Conservation (phyloP, 2,888 invertebrate species). For the Dolomedes plantarius region DNA sequence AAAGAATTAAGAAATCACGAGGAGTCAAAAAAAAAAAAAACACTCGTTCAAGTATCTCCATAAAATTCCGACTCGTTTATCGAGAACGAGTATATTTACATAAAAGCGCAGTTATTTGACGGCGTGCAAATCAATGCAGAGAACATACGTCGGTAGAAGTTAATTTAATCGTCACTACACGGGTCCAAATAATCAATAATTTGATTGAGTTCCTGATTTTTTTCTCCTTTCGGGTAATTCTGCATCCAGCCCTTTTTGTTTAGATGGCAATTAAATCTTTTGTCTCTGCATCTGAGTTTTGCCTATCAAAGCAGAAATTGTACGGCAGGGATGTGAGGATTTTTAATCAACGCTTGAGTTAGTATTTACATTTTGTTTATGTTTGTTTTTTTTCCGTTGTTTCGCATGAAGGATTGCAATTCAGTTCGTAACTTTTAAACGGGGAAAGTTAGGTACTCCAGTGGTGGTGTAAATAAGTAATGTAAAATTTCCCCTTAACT, state of each 20-base stretch:
- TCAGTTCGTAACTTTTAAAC: too few relatives aligned
- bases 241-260: conserved; percentile 14
- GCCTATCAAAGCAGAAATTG: neutral
- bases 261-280: conserved; percentile 22
- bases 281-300: neutral
- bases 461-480: too few relatives aligned
- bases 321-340: neutral
- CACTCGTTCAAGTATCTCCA: conserved; percentile 5
- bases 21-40: neutral
- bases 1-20: too few relatives aligned
- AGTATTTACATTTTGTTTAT: too few relatives aligned
- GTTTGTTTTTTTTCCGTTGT: neutral
- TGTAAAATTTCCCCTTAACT: too few relatives aligned
- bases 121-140: conserved; percentile 51
- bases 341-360: too few relatives aligned
- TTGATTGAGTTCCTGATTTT: neutral
- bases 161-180: conserved; percentile 58
- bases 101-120: conserved; percentile 58
- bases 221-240: neutral
- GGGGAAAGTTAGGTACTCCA: too few relatives aligned
- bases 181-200: conserved; percentile 21
- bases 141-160: conserved; percentile 60
- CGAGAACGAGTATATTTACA: conserved; percentile 51
- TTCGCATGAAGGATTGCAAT: neutral
- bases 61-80: conserved; percentile 23